phyloP scores from a whole-genome alignment of 2,888 invertebrate species.

The Leptinotarsa peninsularis region DNA sequence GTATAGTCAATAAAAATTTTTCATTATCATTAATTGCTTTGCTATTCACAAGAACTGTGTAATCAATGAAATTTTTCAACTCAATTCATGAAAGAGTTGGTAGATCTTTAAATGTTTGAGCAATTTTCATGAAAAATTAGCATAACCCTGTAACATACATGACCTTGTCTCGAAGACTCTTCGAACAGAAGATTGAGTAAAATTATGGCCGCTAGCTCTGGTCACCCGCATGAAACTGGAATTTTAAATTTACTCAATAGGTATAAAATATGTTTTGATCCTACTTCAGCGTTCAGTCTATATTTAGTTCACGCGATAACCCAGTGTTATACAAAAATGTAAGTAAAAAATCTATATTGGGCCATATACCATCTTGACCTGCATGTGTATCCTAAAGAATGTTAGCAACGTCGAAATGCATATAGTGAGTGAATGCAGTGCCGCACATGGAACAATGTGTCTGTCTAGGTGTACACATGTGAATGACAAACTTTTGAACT shows the following conservation, averaged over 20 bases:
- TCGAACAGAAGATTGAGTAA: not conserved
- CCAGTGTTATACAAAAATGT: slow-evolving; percentile 5
- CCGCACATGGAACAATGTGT: too few relatives aligned
- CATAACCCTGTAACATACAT: not conserved
- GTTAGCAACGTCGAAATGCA: too few relatives aligned
- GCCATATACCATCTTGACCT: too few relatives aligned
- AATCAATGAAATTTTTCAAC: too few relatives aligned
- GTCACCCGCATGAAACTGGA: slow-evolving; percentile 11
- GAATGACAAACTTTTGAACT: too few relatives aligned
- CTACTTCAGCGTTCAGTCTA: slow-evolving; percentile 2
- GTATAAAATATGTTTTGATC: slow-evolving; percentile 20
- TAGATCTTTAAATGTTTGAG: not conserved
- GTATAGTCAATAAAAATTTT: too few relatives aligned
- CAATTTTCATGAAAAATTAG: not conserved
- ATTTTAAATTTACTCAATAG: not conserved
- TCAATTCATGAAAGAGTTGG: too few relatives aligned
- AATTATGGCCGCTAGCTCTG: not conserved
- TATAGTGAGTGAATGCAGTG: too few relatives aligned
- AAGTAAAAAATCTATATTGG: not conserved
- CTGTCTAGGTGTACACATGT: too few relatives aligned
- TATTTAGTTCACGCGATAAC: slow-evolving; percentile 17
- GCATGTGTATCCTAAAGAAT: too few relatives aligned
- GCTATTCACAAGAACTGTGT: too few relatives aligned
- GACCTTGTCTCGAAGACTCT: slow-evolving; percentile 1
- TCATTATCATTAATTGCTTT: too few relatives aligned